Base-by-base conservation (phyloP, 35 echinoderm and acorn worm genomes). In the Acanthaster planci region DNA sequence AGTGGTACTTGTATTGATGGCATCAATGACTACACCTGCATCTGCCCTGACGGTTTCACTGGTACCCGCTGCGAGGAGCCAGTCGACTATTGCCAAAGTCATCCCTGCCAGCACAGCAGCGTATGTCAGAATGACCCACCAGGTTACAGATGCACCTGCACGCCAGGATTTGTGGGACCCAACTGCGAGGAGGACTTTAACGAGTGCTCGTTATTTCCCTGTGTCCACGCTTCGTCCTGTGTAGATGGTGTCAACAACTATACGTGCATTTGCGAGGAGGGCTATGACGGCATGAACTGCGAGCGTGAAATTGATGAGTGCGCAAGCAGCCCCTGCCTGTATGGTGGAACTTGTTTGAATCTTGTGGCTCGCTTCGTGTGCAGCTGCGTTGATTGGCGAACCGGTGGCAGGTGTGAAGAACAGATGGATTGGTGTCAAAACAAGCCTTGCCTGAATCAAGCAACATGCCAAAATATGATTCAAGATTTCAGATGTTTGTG, bases 1-100 rank as follows among this genome's bases (percentile, higher is more conserved):
- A 77, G 54, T 86, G 94, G 76, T 12, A 97, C 87, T 5, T 97
- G 94, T 50, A 27, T 87, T 4, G 87, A 93, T 80, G 75, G 31
- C 1, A 23, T 88, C 4, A 55, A 39, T 38, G 51, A 51, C 37
- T 97, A 55, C 44, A 55, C 40, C 22, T 97, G 94, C 38, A 29
- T 16, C 5, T 97, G 94, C 38, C 87, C 60, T 0, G 52, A 39
- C 0, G 87, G 94, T 17, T 97, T 78, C 80, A 86, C 77, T 67
- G 94, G 94, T 35, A 14, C 52, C 35, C 53, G 40, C n/a, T 97
- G 90, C 59, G 90, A 97, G 80, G 58, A 75, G 22, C 22, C n/a
- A 6, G 56, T 56, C 51, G 16, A 39, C 6, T 72, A 81, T 9
- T 93, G 91, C 76, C 55, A 35, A 9, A 78, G 78, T 22, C 47